Conservation (phyloP, 2,797 vertebrate genomes). For the Pipistrellus nathusii region DNA sequence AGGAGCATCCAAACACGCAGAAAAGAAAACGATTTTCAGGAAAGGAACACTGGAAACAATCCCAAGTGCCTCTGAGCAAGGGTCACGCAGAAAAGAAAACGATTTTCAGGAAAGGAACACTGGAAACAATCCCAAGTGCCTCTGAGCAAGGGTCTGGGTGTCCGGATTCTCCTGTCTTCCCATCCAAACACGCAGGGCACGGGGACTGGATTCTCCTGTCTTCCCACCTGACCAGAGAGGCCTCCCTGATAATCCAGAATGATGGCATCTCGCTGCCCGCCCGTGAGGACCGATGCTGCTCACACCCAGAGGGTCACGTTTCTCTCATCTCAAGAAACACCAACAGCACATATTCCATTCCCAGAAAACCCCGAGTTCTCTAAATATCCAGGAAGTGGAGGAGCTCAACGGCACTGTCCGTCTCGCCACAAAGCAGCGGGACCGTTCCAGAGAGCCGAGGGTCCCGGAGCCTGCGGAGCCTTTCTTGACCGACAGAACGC, state of each 20-base stretch:
- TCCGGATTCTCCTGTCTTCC: slow-evolving; percentile 79
- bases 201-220: slow-evolving; percentile 79
- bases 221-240: slow-evolving; percentile 71
- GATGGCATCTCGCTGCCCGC: slow-evolving; percentile 74
- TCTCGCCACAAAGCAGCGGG: not conserved
- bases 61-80: slow-evolving; percentile 81
- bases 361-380: slow-evolving; percentile 44
- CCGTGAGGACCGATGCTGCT: slow-evolving; percentile 83
- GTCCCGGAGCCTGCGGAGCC: not conserved
- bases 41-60: slow-evolving; percentile 73
- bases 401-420: not conserved
- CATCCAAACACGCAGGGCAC: slow-evolving; percentile 80
- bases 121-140: slow-evolving; percentile 78
- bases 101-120: slow-evolving; percentile 57
- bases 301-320: slow-evolving; percentile 78
- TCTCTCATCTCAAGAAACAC: slow-evolving; percentile 83
- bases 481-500: not conserved
- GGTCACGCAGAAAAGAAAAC: not conserved
- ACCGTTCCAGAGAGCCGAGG: not conserved
- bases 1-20: slow-evolving; percentile 59
- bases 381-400: slow-evolving; percentile 1
- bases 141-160: slow-evolving; percentile 80
- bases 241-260: slow-evolving; percentile 82
- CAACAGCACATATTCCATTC: slow-evolving; percentile 73
- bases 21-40: not conserved